Evolutionary conservation across 2,888 invertebrate genomes (phyloP).

Genomic region (Strigamia crassipes): DNA sequence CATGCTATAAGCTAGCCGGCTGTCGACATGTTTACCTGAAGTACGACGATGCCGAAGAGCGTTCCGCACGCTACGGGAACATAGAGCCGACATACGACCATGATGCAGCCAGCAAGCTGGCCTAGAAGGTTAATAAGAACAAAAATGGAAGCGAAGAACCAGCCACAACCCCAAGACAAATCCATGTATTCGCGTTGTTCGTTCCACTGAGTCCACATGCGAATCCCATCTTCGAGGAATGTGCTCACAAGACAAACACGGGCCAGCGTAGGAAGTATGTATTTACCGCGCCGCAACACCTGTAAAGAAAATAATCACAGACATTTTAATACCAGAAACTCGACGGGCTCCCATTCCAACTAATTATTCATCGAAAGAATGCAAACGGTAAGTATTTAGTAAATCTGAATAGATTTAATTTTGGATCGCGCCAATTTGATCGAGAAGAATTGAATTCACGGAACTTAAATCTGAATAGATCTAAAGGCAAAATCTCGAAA

Average conservation of each 20-base stretch:
- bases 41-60: conserved; percentile 91
- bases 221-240: conserved; percentile 96
- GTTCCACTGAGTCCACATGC: conserved; percentile 99
- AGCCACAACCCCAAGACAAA: conserved; percentile 95
- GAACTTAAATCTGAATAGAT: too few relatives aligned
- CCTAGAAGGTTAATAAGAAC: conserved; percentile 94
- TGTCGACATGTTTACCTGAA: too few relatives aligned
- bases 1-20: too few relatives aligned
- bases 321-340: too few relatives aligned
- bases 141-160: conserved; percentile 89
- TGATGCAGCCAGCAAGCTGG: conserved; percentile 93
- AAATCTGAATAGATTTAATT: too few relatives aligned
- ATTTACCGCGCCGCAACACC: conserved; percentile 90
- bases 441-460: too few relatives aligned
- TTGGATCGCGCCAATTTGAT: too few relatives aligned
- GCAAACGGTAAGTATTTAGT: too few relatives aligned
- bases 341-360: too few relatives aligned
- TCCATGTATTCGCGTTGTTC: conserved; percentile 98
- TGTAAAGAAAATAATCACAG: conserved; percentile 59
- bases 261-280: conserved; percentile 92
- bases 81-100: conserved; percentile 90
- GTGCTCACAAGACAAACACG: conserved; percentile 96
- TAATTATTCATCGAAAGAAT: background rate
- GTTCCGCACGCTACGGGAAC: conserved; percentile 90
- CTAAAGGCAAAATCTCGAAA: too few relatives aligned